A percentile compares a stretch with the other conserved stretches of the same genome.
These are phyloP conservation scores for Lepidurus packardi DNA, from an alignment of 1,140 invertebrate species.

Conservation along the genomic window DNA sequence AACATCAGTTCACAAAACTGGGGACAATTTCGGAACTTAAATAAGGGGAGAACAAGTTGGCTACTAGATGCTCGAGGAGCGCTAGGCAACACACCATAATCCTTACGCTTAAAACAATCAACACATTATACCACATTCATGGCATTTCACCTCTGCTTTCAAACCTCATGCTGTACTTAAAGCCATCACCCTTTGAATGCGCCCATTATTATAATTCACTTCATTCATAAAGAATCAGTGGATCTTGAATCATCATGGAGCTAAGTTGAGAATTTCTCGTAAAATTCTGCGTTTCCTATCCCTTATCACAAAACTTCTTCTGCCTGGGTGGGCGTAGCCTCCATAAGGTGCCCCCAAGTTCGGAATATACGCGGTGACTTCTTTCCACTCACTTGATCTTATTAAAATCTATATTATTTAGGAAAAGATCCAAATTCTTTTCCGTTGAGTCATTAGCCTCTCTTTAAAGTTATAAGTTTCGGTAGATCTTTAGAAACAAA, in stretches of 20 bases:
- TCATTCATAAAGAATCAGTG: background rate
- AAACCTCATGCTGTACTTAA: conserved; percentile 14
- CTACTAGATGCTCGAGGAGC: background rate
- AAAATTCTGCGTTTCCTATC: background rate
- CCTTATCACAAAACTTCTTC: conserved; percentile 15
- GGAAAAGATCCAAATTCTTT: background rate
- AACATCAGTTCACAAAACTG: background rate
- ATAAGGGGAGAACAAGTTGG: background rate
- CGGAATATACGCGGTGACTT: conserved; percentile 21
- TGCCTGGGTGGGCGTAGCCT: conserved; percentile 20
- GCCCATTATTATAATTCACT: background rate
- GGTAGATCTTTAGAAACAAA: background rate
- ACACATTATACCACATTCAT: conserved; percentile 19
- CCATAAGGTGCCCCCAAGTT: conserved; percentile 17
- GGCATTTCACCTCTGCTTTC: background rate
- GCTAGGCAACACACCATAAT: conserved; percentile 9
- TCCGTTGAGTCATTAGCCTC: background rate
- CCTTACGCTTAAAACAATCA: conserved; percentile 19
- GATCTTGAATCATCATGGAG: background rate
- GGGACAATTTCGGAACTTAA: background rate
- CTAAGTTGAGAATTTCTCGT: background rate
- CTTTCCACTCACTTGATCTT: conserved; percentile 19
- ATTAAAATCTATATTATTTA: conserved; percentile 20
- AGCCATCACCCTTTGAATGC: background rate
- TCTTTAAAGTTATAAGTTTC: conserved; percentile 2